Base-by-base conservation (phyloP, 2,113 vertebrate genomes). In the Elachura formosa region DNA sequence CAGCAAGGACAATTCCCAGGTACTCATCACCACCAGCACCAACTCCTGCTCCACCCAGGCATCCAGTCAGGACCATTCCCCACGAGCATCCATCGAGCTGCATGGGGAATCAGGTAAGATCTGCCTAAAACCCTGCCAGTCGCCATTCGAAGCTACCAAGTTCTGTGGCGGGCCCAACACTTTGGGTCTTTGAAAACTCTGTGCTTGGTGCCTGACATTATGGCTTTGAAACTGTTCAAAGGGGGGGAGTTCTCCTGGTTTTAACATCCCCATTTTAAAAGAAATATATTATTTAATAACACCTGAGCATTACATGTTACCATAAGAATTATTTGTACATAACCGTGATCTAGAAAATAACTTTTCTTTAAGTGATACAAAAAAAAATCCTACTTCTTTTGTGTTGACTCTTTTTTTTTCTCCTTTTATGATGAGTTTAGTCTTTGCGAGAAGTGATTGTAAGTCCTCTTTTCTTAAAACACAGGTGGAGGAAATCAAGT, bases 51-150 rank as follows among this genome's bases (percentile, higher is more conserved):
- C 62, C 58, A 46, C 5, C 18, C 26, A 64, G 26, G 8, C n/a
- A 29, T 62, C 55, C 55, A 14, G n/a, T 10, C 0, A 1, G 49
- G 26, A 54, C 22, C 31, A 12, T 77, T 79, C 13, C 34, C 55
- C 51, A 55, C 0, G 0, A 86, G 22, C 1, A 2, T 14, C n/a
- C 33, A 21, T 9, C 0, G 0, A 63, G 24, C 36, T 45, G 6
- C 4, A 0, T 15, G 8, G 5, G 45, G 9, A 89, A 43, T 4
- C 33, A 31, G 24, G 21, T 34, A 63, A 45, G 33, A 56, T 19
- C 28, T 84, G 21, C 33, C 79, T 36, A 16, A 59, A 86, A 13
- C 4, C 3, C 23, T 89, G 11, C 6, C 14, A 24, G 6, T 71
- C 31, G 11, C 6, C 14, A 24, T 6, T 71, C 31, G 43, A 11